Conservation (phyloP, 2,113 vertebrate genomes). For the Tinamus guttatus region DNA sequence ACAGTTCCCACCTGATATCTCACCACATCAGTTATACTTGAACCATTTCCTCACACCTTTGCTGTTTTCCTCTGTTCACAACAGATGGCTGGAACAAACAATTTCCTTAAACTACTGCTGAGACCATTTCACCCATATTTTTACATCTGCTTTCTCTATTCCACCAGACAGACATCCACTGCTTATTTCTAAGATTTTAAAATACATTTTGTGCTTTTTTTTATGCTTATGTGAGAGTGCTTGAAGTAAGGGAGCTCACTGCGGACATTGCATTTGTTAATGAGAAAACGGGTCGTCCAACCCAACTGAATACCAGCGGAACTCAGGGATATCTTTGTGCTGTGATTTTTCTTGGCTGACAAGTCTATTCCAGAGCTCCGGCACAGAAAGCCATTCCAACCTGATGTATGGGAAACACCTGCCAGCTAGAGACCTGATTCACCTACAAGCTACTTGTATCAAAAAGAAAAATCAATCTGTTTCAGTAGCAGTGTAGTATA, state of each 20-base stretch:
- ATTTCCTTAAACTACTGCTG: neutral
- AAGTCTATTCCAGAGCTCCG: neutral
- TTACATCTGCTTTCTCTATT: neutral
- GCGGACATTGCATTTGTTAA: rapidly evolving
- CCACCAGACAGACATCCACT: neutral
- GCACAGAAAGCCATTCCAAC: neutral
- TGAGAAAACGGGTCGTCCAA: neutral
- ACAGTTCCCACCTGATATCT: neutral
- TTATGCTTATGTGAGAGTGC: neutral
- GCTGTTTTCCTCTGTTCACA: neutral
- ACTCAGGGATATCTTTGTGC: rapidly evolving
- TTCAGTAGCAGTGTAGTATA: neutral
- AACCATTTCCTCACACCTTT: neutral
- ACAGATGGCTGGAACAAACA: neutral
- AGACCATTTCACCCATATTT: neutral
- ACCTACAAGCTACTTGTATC: neutral
- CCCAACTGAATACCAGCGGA: neutral
- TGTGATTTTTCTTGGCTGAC: neutral
- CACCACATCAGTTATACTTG: neutral
- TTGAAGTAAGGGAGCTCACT: neutral
- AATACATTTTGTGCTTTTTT: neutral
- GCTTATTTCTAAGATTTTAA: neutral
- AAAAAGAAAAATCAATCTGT: rapidly evolving
- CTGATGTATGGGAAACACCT: neutral
- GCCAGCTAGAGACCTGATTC: neutral